Percentiles rank a stretch among this genome's conserved stretches.
phyloP scores from a whole-genome alignment of 2,797 vertebrate species.

The Squalus acanthias region DNA sequence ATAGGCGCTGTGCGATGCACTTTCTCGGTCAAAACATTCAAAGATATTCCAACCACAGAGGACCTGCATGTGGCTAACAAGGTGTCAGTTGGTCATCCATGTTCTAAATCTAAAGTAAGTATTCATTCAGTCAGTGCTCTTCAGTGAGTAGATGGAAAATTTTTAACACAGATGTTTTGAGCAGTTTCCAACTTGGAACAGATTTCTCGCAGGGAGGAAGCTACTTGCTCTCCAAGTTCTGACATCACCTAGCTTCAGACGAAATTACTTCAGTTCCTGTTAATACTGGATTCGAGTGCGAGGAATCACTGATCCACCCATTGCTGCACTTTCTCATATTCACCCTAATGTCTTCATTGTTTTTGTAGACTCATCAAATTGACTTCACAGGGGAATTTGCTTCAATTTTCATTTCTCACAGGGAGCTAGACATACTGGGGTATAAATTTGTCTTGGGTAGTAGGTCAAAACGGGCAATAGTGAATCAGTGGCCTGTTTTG shows the following conservation, averaged over 20 bases:
- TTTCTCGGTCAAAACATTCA: neutral
- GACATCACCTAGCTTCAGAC: neutral
- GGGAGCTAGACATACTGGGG: neutral
- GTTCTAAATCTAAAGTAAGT: neutral
- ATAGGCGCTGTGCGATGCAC: neutral
- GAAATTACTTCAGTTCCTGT: neutral
- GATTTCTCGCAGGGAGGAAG: neutral
- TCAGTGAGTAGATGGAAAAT: neutral
- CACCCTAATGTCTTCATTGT: neutral
- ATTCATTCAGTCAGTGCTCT: neutral
- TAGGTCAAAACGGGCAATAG: neutral
- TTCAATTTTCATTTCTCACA: neutral
- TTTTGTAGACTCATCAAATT: neutral
- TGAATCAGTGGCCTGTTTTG: too few relatives aligned
- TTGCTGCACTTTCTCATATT: neutral
- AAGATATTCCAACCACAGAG: neutral
- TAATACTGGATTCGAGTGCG: neutral
- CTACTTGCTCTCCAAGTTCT: neutral
- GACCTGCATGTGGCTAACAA: neutral
- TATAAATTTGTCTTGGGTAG: neutral
- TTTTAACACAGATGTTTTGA: neutral
- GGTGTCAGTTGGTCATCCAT: neutral
- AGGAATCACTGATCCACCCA: neutral
- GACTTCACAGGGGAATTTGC: neutral
- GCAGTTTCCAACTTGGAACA: neutral